Conservation (phyloP, 2,113 vertebrate genomes). For the Elaphurus davidianus region DNA sequence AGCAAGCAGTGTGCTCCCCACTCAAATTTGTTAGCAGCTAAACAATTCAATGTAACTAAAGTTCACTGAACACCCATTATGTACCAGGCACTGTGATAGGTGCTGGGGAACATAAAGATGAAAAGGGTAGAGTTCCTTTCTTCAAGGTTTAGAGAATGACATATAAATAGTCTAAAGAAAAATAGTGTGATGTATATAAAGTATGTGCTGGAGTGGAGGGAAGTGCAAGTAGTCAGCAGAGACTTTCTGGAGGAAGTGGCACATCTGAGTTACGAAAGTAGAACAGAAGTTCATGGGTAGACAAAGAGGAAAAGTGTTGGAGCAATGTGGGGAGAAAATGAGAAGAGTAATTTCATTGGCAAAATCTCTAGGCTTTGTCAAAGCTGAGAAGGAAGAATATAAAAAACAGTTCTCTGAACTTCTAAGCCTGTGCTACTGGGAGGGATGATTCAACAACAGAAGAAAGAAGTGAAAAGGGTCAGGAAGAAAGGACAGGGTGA, state of each 20-base stretch:
- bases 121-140: background rate
- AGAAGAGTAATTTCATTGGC: background rate
- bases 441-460: background rate
- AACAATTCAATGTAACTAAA: background rate
- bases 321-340: background rate
- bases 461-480: background rate
- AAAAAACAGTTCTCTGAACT: background rate
- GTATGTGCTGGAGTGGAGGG: background rate
- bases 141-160: background rate
- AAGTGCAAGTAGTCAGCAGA: background rate
- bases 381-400: background rate
- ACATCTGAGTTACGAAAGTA: background rate
- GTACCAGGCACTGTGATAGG: background rate
- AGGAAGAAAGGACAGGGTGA: background rate
- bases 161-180: background rate
- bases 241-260: background rate
- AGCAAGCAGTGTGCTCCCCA: background rate
- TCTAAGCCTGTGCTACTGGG: background rate
- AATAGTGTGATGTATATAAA: background rate
- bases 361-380: background rate
- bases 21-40: background rate
- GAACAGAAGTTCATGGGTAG: background rate
- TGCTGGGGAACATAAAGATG: background rate
- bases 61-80: background rate
- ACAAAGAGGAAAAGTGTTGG: background rate